Percentiles rank a stretch among this genome's conserved stretches.
Conservation (phyloP, 1,140 invertebrate genomes). For the Lasioglossum baleicum region DNA sequence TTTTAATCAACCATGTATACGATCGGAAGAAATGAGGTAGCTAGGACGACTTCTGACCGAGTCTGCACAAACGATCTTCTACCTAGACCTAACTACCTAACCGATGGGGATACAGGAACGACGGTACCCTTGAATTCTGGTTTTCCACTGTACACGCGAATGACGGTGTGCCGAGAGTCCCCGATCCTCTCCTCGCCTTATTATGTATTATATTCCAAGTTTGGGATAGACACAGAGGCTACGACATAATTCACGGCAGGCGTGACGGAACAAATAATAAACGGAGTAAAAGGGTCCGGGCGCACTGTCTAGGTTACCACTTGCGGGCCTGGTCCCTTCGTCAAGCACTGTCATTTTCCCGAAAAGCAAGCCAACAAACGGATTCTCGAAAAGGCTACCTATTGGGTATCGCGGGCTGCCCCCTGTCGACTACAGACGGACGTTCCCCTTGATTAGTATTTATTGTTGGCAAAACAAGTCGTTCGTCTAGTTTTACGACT, state of each 20-base stretch:
- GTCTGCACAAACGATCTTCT: too few relatives aligned
- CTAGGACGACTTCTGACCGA: too few relatives aligned
- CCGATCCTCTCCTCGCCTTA: not conserved
- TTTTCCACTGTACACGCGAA: too few relatives aligned
- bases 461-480: slow-evolving; percentile 56
- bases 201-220: not conserved
- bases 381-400: not conserved
- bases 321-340: not conserved
- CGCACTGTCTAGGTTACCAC: not conserved
- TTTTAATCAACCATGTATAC: too few relatives aligned
- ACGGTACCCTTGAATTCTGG: not conserved
- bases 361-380: not conserved
- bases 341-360: not conserved
- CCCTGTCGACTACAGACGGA: too few relatives aligned
- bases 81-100: not conserved
- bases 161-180: not conserved
- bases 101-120: not conserved
- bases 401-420: not conserved
- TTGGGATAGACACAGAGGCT: not conserved
- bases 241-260: not conserved
- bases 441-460: slow-evolving; percentile 31
- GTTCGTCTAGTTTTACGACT: not conserved
- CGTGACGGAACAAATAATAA: not conserved
- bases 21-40: too few relatives aligned
- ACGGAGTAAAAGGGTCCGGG: not conserved